Base-by-base conservation (phyloP, 2,797 vertebrate species). In the Lates japonicus region DNA sequence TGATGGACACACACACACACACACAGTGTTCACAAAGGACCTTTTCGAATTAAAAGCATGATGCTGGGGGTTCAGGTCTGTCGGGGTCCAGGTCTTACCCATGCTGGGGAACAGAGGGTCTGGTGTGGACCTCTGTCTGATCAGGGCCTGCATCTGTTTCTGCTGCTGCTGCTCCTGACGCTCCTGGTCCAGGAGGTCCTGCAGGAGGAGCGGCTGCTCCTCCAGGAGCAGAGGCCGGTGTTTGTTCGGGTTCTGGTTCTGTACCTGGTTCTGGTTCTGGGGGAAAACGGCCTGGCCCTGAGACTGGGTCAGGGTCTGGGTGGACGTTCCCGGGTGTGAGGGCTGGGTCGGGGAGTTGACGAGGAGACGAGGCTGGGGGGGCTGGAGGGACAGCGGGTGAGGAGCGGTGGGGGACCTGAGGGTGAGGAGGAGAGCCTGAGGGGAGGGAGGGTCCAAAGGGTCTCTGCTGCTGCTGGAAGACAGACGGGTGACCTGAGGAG, bases 101-200 rank as follows among this genome's bases (percentile, higher is more conserved):
- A 88, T 81, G 83, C 95, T 97, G 1, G 97, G 96, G 78, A 97
- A 95, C 86, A 96, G 96, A 0, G 97, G 79, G 55, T 99, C 98
- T 12, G 85, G 55, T 0, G 96, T 95, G 17, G 97, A 94, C 25
- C 75, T 91, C 3, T 99, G 98, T 13, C 96, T 95, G 76, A 99
- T 98, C 96, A 99, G 96, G 39, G 97, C 96, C 91, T 99, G 98
- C 98, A 99, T 99, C 88, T 99, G 98, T 61, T 97, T 94, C 84
- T 99, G 98, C 89, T 99, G 98, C 87, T 98, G 97, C 90, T 99
- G 98, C 79, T 99, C 98, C 69, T 99, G 97, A 6, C 98, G 95
- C 88, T 99, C 98, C 90, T 99, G 98, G 91, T 99, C 98, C 92
- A 99, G 90, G 58, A 99, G 97, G 49, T 99, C 98, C 93, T 99